Evolutionary conservation across 2,113 vertebrate genomes (phyloP).

Genomic region (Felis chaus): DNA sequence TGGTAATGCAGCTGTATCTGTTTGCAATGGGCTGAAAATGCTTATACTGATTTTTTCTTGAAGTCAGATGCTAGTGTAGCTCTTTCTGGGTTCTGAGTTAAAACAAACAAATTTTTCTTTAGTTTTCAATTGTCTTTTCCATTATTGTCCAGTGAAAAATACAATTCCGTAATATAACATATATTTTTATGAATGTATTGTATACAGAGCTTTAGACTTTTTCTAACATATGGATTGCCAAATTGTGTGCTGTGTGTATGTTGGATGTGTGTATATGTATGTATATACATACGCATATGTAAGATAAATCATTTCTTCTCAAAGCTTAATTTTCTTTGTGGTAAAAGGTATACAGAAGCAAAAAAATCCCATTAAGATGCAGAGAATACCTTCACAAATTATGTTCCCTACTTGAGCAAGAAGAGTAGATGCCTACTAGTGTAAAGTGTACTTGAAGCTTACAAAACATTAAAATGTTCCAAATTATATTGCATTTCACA

Average conservation of each 20-base stretch:
- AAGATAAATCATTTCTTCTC: neutral
- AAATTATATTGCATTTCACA: neutral
- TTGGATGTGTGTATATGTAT: neutral
- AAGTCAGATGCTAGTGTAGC: neutral
- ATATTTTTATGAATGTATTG: neutral
- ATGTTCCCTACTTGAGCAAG: neutral
- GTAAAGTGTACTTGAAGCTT: neutral
- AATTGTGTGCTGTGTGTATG: neutral
- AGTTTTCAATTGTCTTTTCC: neutral
- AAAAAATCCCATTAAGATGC: neutral
- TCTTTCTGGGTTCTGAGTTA: neutral
- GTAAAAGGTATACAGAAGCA: neutral
- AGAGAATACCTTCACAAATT: neutral
- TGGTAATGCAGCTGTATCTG: neutral
- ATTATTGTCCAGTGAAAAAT: constrained; percentile 24
- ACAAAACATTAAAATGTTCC: constrained; percentile 27
- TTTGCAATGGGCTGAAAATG: constrained; percentile 9
- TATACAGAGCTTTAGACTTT: neutral
- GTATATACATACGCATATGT: neutral
- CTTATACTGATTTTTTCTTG: neutral
- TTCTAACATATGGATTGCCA: neutral
- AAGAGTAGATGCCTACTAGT: neutral
- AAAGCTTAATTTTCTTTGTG: neutral
- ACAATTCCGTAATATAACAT: neutral
- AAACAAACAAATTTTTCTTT: neutral